A percentile compares a stretch with the other conserved stretches of the same genome.
phyloP scores from a whole-genome alignment of 53 echinoderm and acorn worm species.

The Patiria pectinifera region DNA sequence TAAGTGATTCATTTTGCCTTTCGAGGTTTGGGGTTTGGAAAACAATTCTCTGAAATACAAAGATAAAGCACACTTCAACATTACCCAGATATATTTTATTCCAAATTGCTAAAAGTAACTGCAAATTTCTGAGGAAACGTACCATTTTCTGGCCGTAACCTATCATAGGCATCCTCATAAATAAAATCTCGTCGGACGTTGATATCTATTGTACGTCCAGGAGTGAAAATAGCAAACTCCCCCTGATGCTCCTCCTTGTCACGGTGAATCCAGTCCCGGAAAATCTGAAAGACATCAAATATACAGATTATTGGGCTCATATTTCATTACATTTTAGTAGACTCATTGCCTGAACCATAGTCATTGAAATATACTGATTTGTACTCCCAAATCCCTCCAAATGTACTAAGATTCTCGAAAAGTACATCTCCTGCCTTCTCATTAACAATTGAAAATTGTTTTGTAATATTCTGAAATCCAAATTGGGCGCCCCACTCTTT shows the following conservation, averaged over 20 bases:
- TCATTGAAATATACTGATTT: no score
- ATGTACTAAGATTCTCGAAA: no score
- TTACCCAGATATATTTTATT: not conserved
- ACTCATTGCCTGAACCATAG: no score
- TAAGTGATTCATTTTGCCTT: no score
- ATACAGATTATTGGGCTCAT: not conserved
- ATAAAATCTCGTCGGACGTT: conserved; percentile 88
- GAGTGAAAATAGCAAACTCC: conserved; percentile 61
- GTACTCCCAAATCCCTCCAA: no score
- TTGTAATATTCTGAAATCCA: no score
- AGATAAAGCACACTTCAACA: not conserved
- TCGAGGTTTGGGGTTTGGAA: no score
- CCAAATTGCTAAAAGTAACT: not conserved
- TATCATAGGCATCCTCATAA: conserved; percentile 98
- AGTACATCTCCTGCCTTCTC: no score
- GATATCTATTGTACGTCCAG: conserved; percentile 76
- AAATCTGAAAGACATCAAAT: conserved; percentile 69
- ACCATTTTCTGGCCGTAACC: conserved; percentile 96
- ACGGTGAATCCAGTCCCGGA: conserved; percentile 74
- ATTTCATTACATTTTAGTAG: not conserved
- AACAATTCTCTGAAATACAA: not conserved
- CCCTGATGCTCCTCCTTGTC: conserved; percentile 82
- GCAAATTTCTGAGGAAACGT: not conserved
- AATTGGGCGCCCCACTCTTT: no score
- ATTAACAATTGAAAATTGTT: no score